Evolutionary conservation across 2,888 invertebrate species (phyloP).

Genomic region (Lordiphosa fenestrarum): DNA sequence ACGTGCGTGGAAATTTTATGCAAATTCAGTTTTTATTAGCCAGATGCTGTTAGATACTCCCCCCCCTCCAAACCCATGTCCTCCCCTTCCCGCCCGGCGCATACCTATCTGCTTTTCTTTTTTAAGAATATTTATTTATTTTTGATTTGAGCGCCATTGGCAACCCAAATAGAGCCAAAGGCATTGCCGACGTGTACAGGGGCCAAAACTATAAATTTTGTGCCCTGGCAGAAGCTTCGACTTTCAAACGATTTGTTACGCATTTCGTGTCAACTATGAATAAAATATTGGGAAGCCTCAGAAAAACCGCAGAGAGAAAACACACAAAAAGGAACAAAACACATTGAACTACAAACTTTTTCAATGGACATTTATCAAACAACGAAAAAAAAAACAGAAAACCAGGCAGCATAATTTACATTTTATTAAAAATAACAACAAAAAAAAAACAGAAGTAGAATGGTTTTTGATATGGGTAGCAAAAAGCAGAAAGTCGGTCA

Average conservation of each 20-base stretch:
- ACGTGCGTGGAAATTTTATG: conserved; percentile 57
- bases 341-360: conserved; percentile 42
- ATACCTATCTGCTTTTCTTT: conserved; percentile 36
- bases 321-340: conserved; percentile 12
- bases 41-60: conserved; percentile 51
- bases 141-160: conserved; percentile 57
- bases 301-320: conserved; percentile 8
- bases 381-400: conserved; percentile 30
- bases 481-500: background rate
- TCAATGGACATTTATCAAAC: conserved; percentile 67
- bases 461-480: conserved; percentile 3
- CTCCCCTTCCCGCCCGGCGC: background rate
- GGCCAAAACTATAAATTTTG: conserved; percentile 65
- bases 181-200: conserved; percentile 30
- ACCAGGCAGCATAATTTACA: conserved; percentile 66
- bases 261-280: conserved; percentile 74
- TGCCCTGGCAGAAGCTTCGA: conserved; percentile 48
- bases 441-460: conserved; percentile 5
- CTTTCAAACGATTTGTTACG: conserved; percentile 71
- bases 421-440: conserved; percentile 63
- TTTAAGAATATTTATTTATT: conserved; percentile 65
- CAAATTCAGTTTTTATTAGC: conserved; percentile 58
- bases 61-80: background rate
- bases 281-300: conserved; percentile 68
- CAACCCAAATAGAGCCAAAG: conserved; percentile 16